Evolutionary conservation across 2,113 vertebrate genomes (phyloP), one percentile per base, ranked within the genome.

Genomic region (Athene cunicularia): DNA sequence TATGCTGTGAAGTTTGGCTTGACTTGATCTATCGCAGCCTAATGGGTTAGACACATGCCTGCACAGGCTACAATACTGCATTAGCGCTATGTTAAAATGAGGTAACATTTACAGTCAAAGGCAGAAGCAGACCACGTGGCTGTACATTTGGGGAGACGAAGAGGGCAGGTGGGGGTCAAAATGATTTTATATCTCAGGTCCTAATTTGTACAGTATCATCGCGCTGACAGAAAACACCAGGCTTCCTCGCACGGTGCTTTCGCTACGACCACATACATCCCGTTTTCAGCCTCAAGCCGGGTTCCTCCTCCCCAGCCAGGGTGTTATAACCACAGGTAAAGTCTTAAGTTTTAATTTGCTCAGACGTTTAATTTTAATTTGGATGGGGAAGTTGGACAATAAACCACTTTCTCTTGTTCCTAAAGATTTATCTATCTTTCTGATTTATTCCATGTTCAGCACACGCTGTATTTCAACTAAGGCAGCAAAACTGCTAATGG

Each of bases 201-300:
- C 2, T 43, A 35, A 81, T 73, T 80, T 3, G 1, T 18, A 12
- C 5, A 24, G 37, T 11, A 16, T 7, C 11, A 28, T 12, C 2
- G 4, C 13, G 26, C 8, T 5, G 62, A 28, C 8, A 4, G 62
- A 56, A 79, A 11, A 64, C 52, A 19, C 0, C 1, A 24, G 0
- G 0, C 23, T 33, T 80, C 58, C 32, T 86, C 9, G 0, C 20
- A 20, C 4, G 10, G 20, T 14, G 72, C 52, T 73, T 33, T 26
- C 30, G 33, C 37, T 49, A 23, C 0, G 0, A 24, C 14, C 5
- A 1, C 14, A 1, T 2, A 20, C 21, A 37, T 58, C 10, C 17
- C 23, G 22, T 1, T 2, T 35, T 17, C 58, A 39, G 58, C 5
- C 59, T 30, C 50, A 32, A 52, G 37, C 41, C 24, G 37, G 6